Base-by-base conservation (phyloP, 1,140 invertebrate genomes). In the Brachionus paranguensis region DNA sequence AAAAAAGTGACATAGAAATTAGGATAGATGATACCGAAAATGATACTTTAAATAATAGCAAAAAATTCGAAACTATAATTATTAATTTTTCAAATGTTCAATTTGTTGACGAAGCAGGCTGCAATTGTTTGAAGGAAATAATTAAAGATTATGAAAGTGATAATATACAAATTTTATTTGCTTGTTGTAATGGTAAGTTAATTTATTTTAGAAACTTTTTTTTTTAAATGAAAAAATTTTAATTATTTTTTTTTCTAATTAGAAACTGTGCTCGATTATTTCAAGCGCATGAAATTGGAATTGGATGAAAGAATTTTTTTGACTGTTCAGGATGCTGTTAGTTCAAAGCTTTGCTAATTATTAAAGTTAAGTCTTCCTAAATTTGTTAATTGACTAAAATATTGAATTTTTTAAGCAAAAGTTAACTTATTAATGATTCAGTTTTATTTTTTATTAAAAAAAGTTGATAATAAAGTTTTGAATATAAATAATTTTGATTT, bases 41-140 rank as follows among this genome's bases (percentile, higher is more conserved):
- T 27, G 45, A 27, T 24, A 47, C 43, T n/a, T 72, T 72, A 14
- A 72, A 72, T 17, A 20, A 10, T 11, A 43, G 41, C 10, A 47
- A 50, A 76, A 76, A 50, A 14, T 79, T 79, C 27, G 20, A 81
- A 14, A 20, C 53, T 2, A 81, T 81, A 4, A 45, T 81, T 33
- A 11, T 81, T 27, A 27, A 81, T 47, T 68, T 81, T 41, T 1
- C 14, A 14, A 24, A 60, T 41, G 53, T 68, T 11, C 78, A 81
- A 47, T 81, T 81, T 68, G 33, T 81, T 68, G 78, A 81, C 17
- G 78, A 81, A 64, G 41, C 53, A 24, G 78, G 78, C 12, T 43
- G 37, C 43, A 81, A 81, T n/a, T 81, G 78, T 68, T 27, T 81
- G 43, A 60, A 47, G 20, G 37, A 81, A 81, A 33, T 60, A 5